Evolutionary conservation across 2,797 vertebrate genomes (phyloP).

Genomic region (Philypnodon macrostomus): DNA sequence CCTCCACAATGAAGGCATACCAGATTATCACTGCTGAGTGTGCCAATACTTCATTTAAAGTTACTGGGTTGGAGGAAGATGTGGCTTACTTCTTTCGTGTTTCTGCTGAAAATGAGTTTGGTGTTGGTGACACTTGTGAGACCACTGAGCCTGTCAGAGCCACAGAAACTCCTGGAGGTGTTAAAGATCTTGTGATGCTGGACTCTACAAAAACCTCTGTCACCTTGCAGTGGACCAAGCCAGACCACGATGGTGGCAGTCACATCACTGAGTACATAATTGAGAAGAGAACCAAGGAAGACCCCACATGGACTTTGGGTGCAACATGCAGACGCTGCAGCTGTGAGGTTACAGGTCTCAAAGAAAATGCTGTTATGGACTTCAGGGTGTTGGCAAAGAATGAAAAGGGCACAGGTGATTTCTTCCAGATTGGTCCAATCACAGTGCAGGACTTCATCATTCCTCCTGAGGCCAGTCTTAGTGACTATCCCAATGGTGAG

Average conservation of each 20-base stretch:
- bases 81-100: constrained; percentile 92
- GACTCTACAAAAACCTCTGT: constrained; percentile 94
- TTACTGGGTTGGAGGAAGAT: constrained; percentile 87
- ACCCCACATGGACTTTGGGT: constrained; percentile 82
- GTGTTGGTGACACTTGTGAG: constrained; percentile 90
- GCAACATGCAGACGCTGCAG: constrained; percentile 86
- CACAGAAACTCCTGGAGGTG: constrained; percentile 87
- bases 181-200: constrained; percentile 86
- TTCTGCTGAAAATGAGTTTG: constrained; percentile 94
- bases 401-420: constrained; percentile 93
- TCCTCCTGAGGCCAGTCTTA: constrained; percentile 87
- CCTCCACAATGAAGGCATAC: constrained; percentile 93
- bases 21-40: constrained; percentile 86
- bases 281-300: constrained; percentile 85
- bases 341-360: constrained; percentile 85
- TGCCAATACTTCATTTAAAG: constrained; percentile 85
- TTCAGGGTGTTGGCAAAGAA: constrained; percentile 94
- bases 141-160: constrained; percentile 88
- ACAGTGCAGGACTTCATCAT: constrained; percentile 89
- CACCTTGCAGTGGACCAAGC: constrained; percentile 88
- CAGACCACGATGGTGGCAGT: constrained; percentile 94
- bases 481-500: constrained; percentile 88
- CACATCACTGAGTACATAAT: constrained; percentile 90
- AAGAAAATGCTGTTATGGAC: constrained; percentile 84
- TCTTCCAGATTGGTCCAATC: constrained; percentile 86